phyloP scores from a whole-genome alignment of 1,140 invertebrate species.

The Drosophila repleta region DNA sequence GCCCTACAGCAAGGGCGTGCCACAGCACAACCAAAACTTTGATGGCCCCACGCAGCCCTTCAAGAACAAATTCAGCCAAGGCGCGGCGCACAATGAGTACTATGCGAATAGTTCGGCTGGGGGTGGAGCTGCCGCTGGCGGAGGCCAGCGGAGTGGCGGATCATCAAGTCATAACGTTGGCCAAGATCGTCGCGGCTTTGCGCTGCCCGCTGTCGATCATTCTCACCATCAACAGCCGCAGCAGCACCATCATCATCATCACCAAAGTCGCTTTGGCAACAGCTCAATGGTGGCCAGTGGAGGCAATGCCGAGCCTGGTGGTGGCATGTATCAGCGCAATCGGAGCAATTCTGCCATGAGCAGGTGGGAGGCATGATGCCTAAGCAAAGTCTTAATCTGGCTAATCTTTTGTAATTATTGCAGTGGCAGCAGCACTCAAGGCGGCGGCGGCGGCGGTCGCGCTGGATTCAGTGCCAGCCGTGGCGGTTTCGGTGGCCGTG shows the following conservation, averaged over 20 bases:
- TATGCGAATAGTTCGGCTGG: constrained; percentile 34
- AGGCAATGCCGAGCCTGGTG: constrained; percentile 24
- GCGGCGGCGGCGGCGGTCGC: constrained; percentile 80
- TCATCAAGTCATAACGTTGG: constrained; percentile 33
- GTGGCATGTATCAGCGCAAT: constrained; percentile 38
- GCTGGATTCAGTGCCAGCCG: constrained; percentile 73
- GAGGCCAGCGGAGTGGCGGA: constrained; percentile 28
- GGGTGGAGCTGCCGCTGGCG: constrained; percentile 23
- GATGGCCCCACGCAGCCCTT: constrained; percentile 38
- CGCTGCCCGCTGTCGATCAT: constrained; percentile 64
- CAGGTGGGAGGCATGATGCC: constrained; percentile 31
- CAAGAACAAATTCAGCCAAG: constrained; percentile 59
- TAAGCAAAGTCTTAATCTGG: neutral
- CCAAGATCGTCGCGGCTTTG: constrained; percentile 73
- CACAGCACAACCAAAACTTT: constrained; percentile 46
- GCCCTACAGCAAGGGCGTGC: constrained; percentile 72
- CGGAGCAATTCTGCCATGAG: constrained; percentile 40
- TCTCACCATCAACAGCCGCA: constrained; percentile 57
- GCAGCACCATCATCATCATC: constrained; percentile 39
- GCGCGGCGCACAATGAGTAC: constrained; percentile 50
- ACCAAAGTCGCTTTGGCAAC: constrained; percentile 60
- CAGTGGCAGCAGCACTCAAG: constrained; percentile 53
- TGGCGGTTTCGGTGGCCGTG: constrained; percentile 75
- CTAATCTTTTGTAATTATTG: neutral
- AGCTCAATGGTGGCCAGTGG: constrained; percentile 39